phyloP scores from a whole-genome alignment of 2,797 vertebrate genomes.

The Micromesistius poutassou region DNA sequence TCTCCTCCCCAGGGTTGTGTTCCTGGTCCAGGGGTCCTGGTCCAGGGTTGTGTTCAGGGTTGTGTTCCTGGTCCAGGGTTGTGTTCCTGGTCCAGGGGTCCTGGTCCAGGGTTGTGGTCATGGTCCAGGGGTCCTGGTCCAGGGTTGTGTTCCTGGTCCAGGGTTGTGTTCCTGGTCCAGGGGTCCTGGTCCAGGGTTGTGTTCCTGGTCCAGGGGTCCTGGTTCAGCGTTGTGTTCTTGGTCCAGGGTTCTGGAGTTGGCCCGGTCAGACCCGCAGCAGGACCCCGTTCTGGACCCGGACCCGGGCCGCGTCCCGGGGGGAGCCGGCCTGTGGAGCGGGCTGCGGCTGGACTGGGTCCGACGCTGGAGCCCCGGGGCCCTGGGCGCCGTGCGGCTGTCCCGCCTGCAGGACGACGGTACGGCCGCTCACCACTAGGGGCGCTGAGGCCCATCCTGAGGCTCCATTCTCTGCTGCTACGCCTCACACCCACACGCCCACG shows the following conservation, averaged over 20 bases:
- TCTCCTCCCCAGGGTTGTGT: too few species aligned
- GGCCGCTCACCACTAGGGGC: background rate
- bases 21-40: too few species aligned
- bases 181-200: too few species aligned
- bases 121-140: conserved; percentile 40
- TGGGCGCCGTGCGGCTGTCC: conserved; percentile 78
- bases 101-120: conserved; percentile 34
- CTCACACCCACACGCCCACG: too few species aligned
- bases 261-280: conserved; percentile 39
- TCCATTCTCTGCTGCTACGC: too few species aligned
- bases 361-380: conserved; percentile 79
- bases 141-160: conserved; percentile 9
- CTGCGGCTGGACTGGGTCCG: conserved; percentile 84
- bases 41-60: too few species aligned
- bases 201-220: too few species aligned
- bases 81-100: conserved; percentile 43
- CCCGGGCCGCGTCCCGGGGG: conserved; percentile 25
- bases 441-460: too few species aligned
- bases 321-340: conserved; percentile 48
- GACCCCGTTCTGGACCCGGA: conserved; percentile 38
- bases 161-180: conserved; percentile 37
- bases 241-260: conserved; percentile 62
- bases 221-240: background rate
- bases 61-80: background rate
- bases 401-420: conserved; percentile 53